Base-by-base conservation (phyloP, 92 coral and sea anemone species). In the Muricea muricata region DNA sequence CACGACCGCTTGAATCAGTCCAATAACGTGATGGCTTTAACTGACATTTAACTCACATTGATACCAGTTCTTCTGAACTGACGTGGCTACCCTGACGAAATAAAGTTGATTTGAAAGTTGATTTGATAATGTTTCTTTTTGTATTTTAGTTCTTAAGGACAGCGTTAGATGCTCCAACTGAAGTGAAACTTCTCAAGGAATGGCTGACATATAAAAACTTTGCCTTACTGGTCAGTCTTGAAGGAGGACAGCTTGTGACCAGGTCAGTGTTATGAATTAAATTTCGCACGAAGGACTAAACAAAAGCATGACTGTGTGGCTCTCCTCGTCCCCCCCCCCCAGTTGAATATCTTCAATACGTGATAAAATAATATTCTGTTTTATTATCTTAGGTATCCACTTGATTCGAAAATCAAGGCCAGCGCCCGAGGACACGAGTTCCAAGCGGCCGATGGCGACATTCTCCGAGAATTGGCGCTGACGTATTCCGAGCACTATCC, bases 171-270 rank as follows among this genome's bases (percentile, higher is more conserved):
- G 99, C 92, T 46, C 98, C 93, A 48, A 85, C 84, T 47, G 99
- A 97, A 81, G 99, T 97, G 56, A 75, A 80, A 50, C 85, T 75
- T 52, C 87, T 97, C 11, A 97, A 93, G 54, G 72, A 75, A 63
- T 97, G 99, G 99, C 78, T 97, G 94, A 75, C 74, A 29, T 83
- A 81, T 65, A 84, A 89, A 83, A 81, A 83, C 68, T 94, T 97
- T 89, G 89, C 80, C 6, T 88, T 97, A 71, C 82, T 94, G 73
- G 99, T 95, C 23, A 94, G 92, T 71, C 79, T 97, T 54, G 90
- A 90, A 84, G 99, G 97, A 78, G 99, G 99, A 34, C 92, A 87
- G 32, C 79, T 97, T 61, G 97, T 93, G 28, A 90, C 94, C 35
- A 89, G 99, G 99, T 97, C 72, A 82, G 26, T 11, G 41, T 24